phyloP scores from a whole-genome alignment of 92 coral and sea anemone genomes.

The Porites rus region DNA sequence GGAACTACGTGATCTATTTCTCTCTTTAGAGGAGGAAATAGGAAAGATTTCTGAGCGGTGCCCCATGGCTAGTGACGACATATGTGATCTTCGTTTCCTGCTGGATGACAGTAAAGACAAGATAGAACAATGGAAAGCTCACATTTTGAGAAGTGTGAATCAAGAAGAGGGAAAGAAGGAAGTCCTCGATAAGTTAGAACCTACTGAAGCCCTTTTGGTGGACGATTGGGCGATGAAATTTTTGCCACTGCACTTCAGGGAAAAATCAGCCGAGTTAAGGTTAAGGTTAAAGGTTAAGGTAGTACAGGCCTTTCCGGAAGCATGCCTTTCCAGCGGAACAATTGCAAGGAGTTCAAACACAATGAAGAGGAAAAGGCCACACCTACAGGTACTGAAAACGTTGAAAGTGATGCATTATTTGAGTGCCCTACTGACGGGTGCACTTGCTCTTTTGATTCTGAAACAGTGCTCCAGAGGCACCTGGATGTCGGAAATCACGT shows the following conservation, averaged over 20 bases:
- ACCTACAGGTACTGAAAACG: no score
- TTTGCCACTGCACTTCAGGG: constrained; percentile 36
- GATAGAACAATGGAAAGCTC: constrained; percentile 30
- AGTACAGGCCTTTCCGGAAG: no score
- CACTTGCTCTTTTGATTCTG: no score
- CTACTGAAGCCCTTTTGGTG: constrained; percentile 27
- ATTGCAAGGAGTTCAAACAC: no score
- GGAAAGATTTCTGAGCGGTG: neutral
- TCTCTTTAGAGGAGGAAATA: constrained; percentile 7
- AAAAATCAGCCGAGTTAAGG: constrained; percentile 37
- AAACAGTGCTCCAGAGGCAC: no score
- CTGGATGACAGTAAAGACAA: constrained; percentile 25
- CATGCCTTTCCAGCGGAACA: no score
- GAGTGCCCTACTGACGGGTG: no score
- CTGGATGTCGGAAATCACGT: no score
- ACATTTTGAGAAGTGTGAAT: constrained; percentile 27
- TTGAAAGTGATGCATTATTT: no score
- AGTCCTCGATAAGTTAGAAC: constrained; percentile 18
- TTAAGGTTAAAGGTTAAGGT: no score
- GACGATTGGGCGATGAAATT: constrained; percentile 46
- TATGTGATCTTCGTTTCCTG: constrained; percentile 20
- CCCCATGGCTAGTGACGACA: constrained; percentile 11
- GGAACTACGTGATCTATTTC: constrained; percentile 27
- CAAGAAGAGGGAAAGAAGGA: constrained; percentile 35
- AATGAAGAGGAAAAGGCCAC: no score